Percentiles rank a stretch among this genome's conserved stretches.
phyloP scores from a whole-genome alignment of 2,888 invertebrate genomes.

The Andrena haemorrhoa region DNA sequence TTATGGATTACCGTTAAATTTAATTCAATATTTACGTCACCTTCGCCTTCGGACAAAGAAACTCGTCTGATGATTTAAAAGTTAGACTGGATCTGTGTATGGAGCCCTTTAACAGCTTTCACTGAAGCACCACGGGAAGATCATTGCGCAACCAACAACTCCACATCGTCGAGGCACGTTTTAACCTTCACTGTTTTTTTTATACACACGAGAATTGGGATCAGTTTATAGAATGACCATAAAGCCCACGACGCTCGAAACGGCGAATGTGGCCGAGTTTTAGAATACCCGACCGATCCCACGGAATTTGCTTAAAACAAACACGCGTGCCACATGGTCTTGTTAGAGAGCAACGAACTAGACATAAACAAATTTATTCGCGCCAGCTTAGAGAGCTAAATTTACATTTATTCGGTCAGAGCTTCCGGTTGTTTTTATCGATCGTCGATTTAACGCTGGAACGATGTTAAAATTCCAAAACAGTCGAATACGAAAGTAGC shows the following conservation, averaged over 20 bases:
- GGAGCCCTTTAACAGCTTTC: conserved; percentile 15
- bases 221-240: conserved; percentile 38
- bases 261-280: background rate
- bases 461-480: background rate
- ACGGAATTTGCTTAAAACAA: conserved; percentile 40
- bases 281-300: background rate
- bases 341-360: conserved; percentile 56
- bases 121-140: background rate
- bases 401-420: conserved; percentile 36
- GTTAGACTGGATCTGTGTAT: background rate
- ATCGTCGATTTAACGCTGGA: background rate
- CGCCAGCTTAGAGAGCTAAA: conserved; percentile 45
- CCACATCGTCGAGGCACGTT: conserved; percentile 31
- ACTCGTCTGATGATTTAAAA: conserved; percentile 2
- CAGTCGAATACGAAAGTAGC: background rate
- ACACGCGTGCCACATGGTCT: conserved; percentile 27
- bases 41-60: background rate
- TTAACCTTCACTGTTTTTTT: conserved; percentile 44
- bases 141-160: conserved; percentile 29
- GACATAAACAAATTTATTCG: conserved; percentile 58
- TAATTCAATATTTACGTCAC: no score
- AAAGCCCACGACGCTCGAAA: background rate
- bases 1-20: no score
- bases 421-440: conserved; percentile 39
- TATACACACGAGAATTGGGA: conserved; percentile 10